A percentile compares a stretch with the other conserved stretches of the same genome.
Conservation (phyloP, 1,140 invertebrate genomes). For the Anastrepha ludens region DNA sequence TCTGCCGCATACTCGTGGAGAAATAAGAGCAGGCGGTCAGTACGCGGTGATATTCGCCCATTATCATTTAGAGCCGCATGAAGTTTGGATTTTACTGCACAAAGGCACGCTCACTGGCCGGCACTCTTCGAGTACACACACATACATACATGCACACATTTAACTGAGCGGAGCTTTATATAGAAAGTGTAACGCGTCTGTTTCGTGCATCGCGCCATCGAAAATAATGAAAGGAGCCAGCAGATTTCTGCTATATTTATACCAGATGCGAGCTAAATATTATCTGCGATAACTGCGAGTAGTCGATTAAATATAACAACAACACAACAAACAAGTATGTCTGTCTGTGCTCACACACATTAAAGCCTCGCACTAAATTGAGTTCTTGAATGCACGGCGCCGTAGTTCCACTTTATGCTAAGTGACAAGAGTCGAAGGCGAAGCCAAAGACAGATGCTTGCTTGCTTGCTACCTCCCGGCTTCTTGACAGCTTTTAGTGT, state of each 20-base stretch:
- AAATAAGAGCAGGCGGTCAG: background rate
- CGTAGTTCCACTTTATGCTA: background rate
- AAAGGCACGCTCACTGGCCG: background rate
- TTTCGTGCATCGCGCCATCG: background rate
- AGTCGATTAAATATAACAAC: constrained; percentile 10
- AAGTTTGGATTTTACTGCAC: constrained; percentile 2
- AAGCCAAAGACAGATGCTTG: background rate
- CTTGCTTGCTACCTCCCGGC: background rate
- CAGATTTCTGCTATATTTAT: background rate
- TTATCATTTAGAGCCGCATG: constrained; percentile 10
- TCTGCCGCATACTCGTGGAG: background rate
- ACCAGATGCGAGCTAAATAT: background rate
- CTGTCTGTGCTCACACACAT: background rate
- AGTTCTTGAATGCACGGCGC: constrained; percentile 29
- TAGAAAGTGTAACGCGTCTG: background rate
- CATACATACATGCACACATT: background rate
- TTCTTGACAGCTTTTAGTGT: background rate
- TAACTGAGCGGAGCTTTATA: background rate
- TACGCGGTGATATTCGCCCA: background rate
- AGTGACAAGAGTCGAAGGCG: background rate
- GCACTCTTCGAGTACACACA: background rate
- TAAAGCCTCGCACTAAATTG: constrained; percentile 15
- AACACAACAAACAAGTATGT: background rate
- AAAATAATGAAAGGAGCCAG: background rate
- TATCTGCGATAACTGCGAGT: background rate